Base-by-base conservation (phyloP, 2,113 vertebrate species). In the Limanda limanda region DNA sequence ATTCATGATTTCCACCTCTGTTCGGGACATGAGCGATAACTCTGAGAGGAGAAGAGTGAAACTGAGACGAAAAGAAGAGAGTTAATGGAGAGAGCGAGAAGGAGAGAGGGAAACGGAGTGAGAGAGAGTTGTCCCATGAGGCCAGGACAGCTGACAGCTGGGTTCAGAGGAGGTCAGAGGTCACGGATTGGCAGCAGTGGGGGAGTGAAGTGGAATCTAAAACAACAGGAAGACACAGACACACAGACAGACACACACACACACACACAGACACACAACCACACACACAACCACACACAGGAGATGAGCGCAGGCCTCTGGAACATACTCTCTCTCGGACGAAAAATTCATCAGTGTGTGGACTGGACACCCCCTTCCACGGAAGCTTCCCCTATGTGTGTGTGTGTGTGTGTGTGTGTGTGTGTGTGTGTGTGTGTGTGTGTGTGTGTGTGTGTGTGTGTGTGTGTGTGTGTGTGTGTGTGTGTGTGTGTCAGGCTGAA, bases 121-220 rank as follows among this genome's bases (percentile, higher is more conserved):
- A 70, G 59, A 74, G 67, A 76, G 52, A 82, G 83, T 21, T 64
- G 69, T 86, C 78, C 76, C 57, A 62, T 40, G 84, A 79, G 85
- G 87, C 75, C 82, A 78, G 89, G 89, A 93, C 93, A 94, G 93
- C 94, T 95, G 93, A 94, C 94, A 94, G 94, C 94, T 95, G 93
- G 90, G 90, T 91, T 86, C 85, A 90, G 84, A 23, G 6, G 74
- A 47, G 92, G 91, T 94, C 91, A 93, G 71, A 93, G 91, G 92
- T 92, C 88, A 37, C 15, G 79, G 67, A 81, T 89, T 86, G 88
- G 92, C 86, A 91, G 82, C 91, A 84, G 88, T 84, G 89, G 93
- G 93, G 93, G 93, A 89, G 91, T 84, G 83, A 88, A 79, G 92
- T 60, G 89, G 92, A 93, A 94, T 94, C 90, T 92, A 87, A 91